Base-by-base conservation (phyloP, 2,888 invertebrate species). In the Caradrina kadenii region DNA sequence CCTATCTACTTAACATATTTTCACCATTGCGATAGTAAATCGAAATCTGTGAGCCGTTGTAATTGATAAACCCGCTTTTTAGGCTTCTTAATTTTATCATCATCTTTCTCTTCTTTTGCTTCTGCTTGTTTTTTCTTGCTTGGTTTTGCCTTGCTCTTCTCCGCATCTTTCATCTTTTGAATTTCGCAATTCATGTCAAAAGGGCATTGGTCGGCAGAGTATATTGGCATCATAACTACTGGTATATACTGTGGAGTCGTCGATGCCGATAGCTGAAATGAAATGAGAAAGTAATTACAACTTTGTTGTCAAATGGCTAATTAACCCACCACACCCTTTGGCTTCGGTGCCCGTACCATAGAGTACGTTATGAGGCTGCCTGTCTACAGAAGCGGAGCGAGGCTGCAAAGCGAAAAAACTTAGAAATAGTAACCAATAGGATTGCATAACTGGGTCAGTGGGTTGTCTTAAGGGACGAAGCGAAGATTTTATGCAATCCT, bases 181-280 rank as follows among this genome's bases (percentile, higher is more conserved):
- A 90, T 73, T 85, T 93, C 93, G 79, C 92, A 92, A 7, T 93
- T 89, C 86, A 95, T 90, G 75, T 94, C 93, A 65, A 95, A 94
- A 2, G 94, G 94, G 53, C 94, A 95, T 60, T 93, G 80, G 50
- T 94, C 92, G 3, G 93, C 91, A 4, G 93, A 79, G 63, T 90
- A 91, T 63, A 95, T 90, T 1, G 95, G 95, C 94, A 95, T 94
- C 93, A 95, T 92, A 49, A 95, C 92, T 0, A 95, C 90, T 2
- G 95, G 95, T 2, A 95, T 90, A 59, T 92, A 94, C 26, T 91
- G 91, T 0, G 92, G 89, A 50, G 87, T 86, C 0, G 87, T 86
- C 0, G 83, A 82, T 17, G 87, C 87, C 2, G 82, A 81, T 63
- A 84, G 88, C 91, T 92, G 81, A 78, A 76, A 67, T 54, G 11